Evolutionary conservation across 2,888 invertebrate species (phyloP).

Genomic region (Ochropacha duplaris): DNA sequence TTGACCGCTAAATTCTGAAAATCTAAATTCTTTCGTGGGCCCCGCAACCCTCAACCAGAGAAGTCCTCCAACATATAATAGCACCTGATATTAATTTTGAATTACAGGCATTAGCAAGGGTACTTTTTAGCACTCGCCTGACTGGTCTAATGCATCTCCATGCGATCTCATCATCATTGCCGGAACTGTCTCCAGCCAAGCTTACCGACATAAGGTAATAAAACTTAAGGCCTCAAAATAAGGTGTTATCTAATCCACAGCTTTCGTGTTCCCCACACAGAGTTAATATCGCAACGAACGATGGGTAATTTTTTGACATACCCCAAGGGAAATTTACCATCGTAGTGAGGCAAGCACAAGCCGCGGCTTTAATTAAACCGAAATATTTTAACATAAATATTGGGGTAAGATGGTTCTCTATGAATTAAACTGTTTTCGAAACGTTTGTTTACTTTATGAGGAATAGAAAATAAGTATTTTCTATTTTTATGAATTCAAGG

Average conservation of each 20-base stretch:
- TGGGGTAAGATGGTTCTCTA: background rate
- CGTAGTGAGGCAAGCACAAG: background rate
- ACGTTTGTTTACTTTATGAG: background rate
- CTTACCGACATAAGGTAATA: too few species aligned
- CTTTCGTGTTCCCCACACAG: constrained; percentile 10
- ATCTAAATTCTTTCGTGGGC: too few species aligned
- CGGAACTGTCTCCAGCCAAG: too few species aligned
- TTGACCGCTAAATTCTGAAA: too few species aligned
- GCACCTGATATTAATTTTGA: too few species aligned
- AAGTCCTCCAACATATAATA: too few species aligned
- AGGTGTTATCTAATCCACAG: constrained; percentile 2
- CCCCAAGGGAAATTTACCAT: constrained; percentile 2
- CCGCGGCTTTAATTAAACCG: constrained; percentile 3
- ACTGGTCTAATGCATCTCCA: too few species aligned
- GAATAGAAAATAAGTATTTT: background rate
- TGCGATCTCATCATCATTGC: too few species aligned
- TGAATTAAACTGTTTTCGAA: background rate
- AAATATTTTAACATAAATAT: constrained; percentile 4
- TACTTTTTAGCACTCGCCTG: too few species aligned
- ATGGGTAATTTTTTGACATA: constrained; percentile 4
- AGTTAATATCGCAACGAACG: background rate
- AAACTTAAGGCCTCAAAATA: constrained; percentile 4
- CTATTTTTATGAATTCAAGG: too few species aligned
- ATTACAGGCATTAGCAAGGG: too few species aligned
- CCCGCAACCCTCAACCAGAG: too few species aligned